These are phyloP conservation scores for Engraulis encrasicolus DNA, from an alignment of 2,113 vertebrate species.

Conservation along the genomic window DNA sequence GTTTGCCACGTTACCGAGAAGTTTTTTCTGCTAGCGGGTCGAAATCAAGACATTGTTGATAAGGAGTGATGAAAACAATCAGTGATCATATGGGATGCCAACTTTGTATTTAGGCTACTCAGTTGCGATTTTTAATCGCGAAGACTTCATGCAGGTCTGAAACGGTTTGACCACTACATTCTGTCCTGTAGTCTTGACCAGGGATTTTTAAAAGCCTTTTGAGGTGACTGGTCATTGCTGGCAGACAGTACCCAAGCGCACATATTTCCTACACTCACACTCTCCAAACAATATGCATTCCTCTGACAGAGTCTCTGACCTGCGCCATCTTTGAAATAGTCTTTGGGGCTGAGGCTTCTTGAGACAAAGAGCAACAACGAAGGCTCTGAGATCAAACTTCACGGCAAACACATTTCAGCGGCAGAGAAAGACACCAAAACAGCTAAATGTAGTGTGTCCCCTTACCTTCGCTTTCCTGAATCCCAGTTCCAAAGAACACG, in stretches of 20 bases:
- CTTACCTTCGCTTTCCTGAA: slow-evolving; percentile 69
- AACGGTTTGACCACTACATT: neutral
- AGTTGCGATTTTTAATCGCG: slow-evolving; percentile 29
- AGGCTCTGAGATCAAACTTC: slow-evolving; percentile 46
- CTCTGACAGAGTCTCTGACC: slow-evolving; percentile 71
- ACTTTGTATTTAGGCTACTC: slow-evolving; percentile 56
- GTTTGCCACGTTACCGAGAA: neutral
- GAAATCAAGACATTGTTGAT: neutral
- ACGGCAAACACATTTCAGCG: neutral
- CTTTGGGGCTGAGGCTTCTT: slow-evolving; percentile 62
- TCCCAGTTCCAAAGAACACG: slow-evolving; percentile 67
- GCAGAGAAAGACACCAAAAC: neutral
- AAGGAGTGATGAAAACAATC: slow-evolving; percentile 14
- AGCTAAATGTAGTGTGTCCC: neutral
- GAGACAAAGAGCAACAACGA: slow-evolving; percentile 67
- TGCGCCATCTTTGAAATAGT: slow-evolving; percentile 82
- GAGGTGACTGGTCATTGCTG: neutral
- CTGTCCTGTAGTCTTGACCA: neutral
- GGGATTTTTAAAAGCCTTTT: neutral
- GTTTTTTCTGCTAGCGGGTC: neutral
- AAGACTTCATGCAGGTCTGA: slow-evolving; percentile 23
- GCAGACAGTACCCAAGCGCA: neutral
- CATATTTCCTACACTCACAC: neutral
- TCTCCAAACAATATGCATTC: slow-evolving; percentile 70
- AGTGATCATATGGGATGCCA: slow-evolving; percentile 41